phyloP scores from a whole-genome alignment of 2,888 invertebrate genomes.

The Eudasyphora cyanicolor region DNA sequence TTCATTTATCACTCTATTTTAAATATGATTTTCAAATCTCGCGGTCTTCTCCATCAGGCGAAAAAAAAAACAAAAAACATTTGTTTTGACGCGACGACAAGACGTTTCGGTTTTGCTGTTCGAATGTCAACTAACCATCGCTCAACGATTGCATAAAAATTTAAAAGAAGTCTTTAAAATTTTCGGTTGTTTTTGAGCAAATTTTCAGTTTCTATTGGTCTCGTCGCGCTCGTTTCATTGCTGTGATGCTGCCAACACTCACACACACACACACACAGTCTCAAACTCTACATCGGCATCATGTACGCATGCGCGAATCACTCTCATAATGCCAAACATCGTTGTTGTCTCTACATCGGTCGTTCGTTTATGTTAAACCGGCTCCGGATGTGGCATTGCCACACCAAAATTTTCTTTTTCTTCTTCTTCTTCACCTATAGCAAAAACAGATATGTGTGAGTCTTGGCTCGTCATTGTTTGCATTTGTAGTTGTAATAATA shows the following conservation, averaged over 20 bases:
- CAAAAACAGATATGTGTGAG: not conserved
- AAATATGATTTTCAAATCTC: constrained; percentile 14
- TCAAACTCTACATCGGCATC: not conserved
- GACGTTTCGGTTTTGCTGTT: constrained; percentile 72
- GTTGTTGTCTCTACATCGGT: not conserved
- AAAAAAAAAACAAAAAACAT: constrained; percentile 27
- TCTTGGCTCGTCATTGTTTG: no score
- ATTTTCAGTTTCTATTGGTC: constrained; percentile 66
- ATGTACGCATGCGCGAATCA: no score
- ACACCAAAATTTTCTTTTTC: not conserved
- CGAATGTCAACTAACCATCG: constrained; percentile 77
- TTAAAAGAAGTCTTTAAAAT: constrained; percentile 78
- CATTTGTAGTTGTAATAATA: not conserved
- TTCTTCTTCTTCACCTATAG: not conserved
- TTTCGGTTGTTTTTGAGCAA: constrained; percentile 68
- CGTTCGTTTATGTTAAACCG: constrained; percentile 16
- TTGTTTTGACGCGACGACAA: constrained; percentile 56
- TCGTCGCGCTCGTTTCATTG: constrained; percentile 28
- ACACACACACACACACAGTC: not conserved
- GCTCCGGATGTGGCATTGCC: constrained; percentile 55
- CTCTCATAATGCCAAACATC: not conserved
- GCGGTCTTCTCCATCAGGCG: constrained; percentile 35
- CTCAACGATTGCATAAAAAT: constrained; percentile 77
- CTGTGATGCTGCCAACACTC: constrained; percentile 56
- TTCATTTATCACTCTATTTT: not conserved